Base-by-base conservation (phyloP, 1,140 invertebrate genomes). In the Hylyphantes graminicola region DNA sequence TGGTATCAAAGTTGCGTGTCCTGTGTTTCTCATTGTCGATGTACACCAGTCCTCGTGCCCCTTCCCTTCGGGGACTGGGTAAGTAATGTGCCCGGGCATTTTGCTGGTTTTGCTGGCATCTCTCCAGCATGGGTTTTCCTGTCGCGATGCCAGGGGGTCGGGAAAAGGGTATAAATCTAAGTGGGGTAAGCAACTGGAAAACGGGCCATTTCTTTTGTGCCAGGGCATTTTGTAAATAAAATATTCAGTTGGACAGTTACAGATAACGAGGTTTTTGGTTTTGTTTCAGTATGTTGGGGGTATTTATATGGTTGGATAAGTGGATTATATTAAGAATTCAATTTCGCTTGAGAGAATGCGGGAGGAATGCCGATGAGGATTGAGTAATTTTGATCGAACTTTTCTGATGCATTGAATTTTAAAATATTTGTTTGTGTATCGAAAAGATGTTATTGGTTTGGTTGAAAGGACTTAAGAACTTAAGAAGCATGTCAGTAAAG, bases 61-160 rank as follows among this genome's bases (percentile, higher is more conserved):
- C 53, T 19, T 35, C 79, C 68, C 79, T 13, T 35, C 35, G n/a
- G 80, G 72, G 72, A 82, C 70, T 35, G 80, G 72, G 70, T 74
- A 82, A 82, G 57, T 82, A 74, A 82, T 82, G 80, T 82, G 80
- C 80, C 70, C 80, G 8, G 68, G 54, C 17, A 51, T 64, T 53
- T 35, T 80, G 51, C 21, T 70, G 57, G 51, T 35, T 50, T 64
- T 53, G 59, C 35, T 81, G 59, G 70, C 68, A 53, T 55, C 7
- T 48, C 80, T 82, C 80, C 80, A 74, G 79, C 64, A 19, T 55
- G 19, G 17, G 19, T 65, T 65, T 21, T 72, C 54, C 64, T 82
- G 55, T 82, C 57, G 48, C 21, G 19, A 59, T 80, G 78, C 35
- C 68, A 74, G 35, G 68, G 35, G 57, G 70, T 72, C 11, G 21